Evolutionary conservation across 2,888 invertebrate species (phyloP), one percentile per base, ranked within the genome.

Genomic region (Agrilus cyanescens): DNA sequence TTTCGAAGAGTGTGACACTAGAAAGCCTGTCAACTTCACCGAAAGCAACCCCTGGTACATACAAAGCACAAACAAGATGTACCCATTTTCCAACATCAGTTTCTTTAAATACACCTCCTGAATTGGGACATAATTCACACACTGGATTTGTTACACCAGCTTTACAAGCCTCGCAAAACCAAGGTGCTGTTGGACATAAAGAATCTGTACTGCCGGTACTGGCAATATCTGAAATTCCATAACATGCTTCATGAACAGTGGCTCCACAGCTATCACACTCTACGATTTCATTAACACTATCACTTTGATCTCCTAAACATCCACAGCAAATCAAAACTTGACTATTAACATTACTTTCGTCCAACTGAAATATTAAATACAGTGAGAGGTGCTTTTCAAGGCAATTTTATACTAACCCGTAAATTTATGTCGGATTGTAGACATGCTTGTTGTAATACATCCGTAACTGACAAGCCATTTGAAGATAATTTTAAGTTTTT

Each of bases 111-210:
- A 82, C 95, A 52, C 85, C 93, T 55, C 85, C 85, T 60, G 75
- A 78, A 63, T 91, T 94, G 0, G 97, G 97, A 62, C 98, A 98
- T 12, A 98, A 71, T 69, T 97, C 96, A 65, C 98, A 98, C 31
- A 77, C 79, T 1, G 95, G 95, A 62, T 86, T 84, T 12, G 74
- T 78, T 12, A 88, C 82, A 1, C 90, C 91, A 14, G 93, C 93
- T 56, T 88, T 85, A 60, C 98, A 98, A 4, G 96, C 90, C 65
- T 98, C 97, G 71, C 98, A 98, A 67, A 98, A 98, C 98, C 98
- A 98, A 0, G 96, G 96, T 51, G 97, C 96, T 0, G 95, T 96
- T 20, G 94, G 91, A 41, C 91, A 90, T 0, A 93, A 83, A 12
- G 95, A 95, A 50, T 88, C 87, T 18, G 93, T 90, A 60, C 94